Evolutionary conservation across 2,797 vertebrate species (phyloP), one percentile per base, ranked within the genome.

Genomic region (Anabacerthia variegaticeps): DNA sequence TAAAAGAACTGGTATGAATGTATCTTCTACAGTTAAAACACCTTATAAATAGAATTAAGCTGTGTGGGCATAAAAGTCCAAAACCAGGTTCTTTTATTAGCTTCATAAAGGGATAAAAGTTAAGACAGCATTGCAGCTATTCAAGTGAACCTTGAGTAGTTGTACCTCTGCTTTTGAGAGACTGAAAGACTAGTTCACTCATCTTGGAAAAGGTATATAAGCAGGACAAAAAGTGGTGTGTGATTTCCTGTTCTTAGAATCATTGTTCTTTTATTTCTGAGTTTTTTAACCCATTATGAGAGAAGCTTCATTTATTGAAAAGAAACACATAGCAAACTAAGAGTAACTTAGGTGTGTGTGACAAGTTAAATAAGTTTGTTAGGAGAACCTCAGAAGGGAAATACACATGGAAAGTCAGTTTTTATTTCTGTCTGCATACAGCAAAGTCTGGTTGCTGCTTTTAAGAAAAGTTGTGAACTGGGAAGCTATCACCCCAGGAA

Each of bases 91-190:
- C 82, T 91, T 55, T 43, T 43, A 76, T 72, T 36, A 92, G 26
- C 27, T 89, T 75, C 65, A 88, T 3, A 83, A 56, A 87, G 67
- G 74, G 58, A 88, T 89, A 71, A 88, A 92, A 97, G 82, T 69
- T 68, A 61, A 93, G 92, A 96, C 14, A 82, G 36, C 67, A 91
- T 18, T 89, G 55, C 66, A 87, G 75, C 34, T 93, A 93, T 74
- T 93, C 91, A 92, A 89, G 79, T 93, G 90, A 97, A 96, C 82
- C 54, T 81, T 61, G 37, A 61, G 28, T 28, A 61, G 18, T 10
- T 69, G 73, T 76, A 77, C 11, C 23, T 75, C 62, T 55, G 14
- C 67, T 81, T 89, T 77, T 82, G 37, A 89, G 44, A 85, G 49
- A 73, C 55, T 76, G 63, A 88, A 78, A 86, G n/a, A 82, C 46